Base-by-base conservation (phyloP, 1,140 invertebrate genomes). In the Pinna nobilis region DNA sequence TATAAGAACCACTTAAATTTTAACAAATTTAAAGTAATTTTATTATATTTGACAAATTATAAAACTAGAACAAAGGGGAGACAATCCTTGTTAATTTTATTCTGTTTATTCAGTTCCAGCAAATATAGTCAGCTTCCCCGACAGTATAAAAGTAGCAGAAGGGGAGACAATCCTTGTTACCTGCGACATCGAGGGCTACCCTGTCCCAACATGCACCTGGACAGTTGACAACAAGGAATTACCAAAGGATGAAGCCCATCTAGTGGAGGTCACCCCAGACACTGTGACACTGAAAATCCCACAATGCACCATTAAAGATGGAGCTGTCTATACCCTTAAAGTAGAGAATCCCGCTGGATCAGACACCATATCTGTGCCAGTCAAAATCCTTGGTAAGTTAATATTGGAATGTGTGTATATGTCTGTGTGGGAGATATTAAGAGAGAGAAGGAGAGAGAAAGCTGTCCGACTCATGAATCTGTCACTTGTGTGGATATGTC, bases 271-370 rank as follows among this genome's bases (percentile, higher is more conserved):
- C 15, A 76, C 77, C 63, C 59, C 74, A n/a, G 69, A 70, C 13
- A 69, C 70, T 20, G 76, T 74, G 18, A 94, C 76, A 15, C 67
- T 87, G 55, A 82, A 69, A 39, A 83, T 87, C 25, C 71, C 75
- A 28, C 60, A 77, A 23, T 77, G 76, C 37, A 68, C 73, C 33
- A 39, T 78, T 11, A 70, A 81, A 15, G 83, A 87, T 41, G 65
- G 67, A 20, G 82, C 79, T 28, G 59, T 60, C n/a, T 86, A 83
- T 71, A 96, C 95, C 6, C 97, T 96, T 87, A 92, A 95, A 67
- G 96, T 96, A 15, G 92, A 93, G 18, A 98, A 98, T 87, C 94
- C 97, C 78, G 90, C 97, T 55, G 97, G 97, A 60, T 57, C 35
- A 11, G 79, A 81, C 49, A 64, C 35, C 4, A 65, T 61, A 20